phyloP scores from a whole-genome alignment of 2,888 invertebrate species.

The Dasysyrphus albostriatus region DNA sequence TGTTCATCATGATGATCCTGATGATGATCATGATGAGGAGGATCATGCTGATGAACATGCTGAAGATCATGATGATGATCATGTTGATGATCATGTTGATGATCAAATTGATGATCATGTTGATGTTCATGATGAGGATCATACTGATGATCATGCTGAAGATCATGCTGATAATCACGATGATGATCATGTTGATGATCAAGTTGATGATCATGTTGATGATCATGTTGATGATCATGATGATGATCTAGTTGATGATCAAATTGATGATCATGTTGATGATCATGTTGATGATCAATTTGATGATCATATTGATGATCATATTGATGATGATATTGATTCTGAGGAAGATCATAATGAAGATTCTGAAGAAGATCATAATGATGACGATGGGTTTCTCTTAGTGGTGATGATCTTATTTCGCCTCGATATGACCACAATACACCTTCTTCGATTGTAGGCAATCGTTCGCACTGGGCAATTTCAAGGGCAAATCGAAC shows the following conservation, averaged over 20 bases:
- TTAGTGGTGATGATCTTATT: neutral
- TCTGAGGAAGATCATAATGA: neutral
- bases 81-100: neutral
- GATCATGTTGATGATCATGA: neutral
- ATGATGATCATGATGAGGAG: no score
- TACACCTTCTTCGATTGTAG: neutral
- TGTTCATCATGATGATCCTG: no score
- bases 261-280: neutral
- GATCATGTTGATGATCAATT: neutral
- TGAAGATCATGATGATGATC: no score
- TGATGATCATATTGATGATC: no score
- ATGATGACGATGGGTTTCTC: neutral
- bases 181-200: no score
- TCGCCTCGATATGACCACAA: neutral
- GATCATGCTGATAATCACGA: neutral
- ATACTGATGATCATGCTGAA: neutral
- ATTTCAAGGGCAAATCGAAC: neutral
- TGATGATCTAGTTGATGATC: no score
- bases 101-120: no score
- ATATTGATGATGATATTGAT: no score
- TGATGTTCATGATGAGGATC: no score
- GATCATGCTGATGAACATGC: neutral
- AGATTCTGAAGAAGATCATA: no score
- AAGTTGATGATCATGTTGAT: neutral
- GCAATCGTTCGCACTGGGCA: neutral